A percentile compares a stretch with the other conserved stretches of the same genome.
phyloP scores from a whole-genome alignment of 2,113 vertebrate species.

The Numenius arquata region DNA sequence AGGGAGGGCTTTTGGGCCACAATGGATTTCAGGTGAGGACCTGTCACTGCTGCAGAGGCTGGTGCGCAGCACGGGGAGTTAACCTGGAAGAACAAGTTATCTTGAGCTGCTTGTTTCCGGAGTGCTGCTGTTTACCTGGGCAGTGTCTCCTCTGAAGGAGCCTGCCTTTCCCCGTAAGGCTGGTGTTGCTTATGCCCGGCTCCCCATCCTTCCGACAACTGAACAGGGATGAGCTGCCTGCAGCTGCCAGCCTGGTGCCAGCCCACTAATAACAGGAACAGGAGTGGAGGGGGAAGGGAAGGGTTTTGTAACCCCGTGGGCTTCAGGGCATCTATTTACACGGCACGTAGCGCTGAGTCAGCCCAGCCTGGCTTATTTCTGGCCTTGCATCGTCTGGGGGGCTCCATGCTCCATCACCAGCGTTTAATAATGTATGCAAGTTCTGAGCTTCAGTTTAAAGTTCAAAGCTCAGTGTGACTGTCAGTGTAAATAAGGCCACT shows the following conservation, averaged over 20 bases:
- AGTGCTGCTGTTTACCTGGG: background rate
- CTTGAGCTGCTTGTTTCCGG: background rate
- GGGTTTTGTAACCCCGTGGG: background rate
- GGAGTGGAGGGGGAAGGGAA: background rate
- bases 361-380: background rate
- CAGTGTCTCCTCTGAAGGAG: background rate
- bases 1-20: background rate
- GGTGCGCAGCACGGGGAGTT: background rate
- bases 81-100: background rate
- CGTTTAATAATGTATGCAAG: background rate
- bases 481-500: background rate
- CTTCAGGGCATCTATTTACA: background rate
- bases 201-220: background rate
- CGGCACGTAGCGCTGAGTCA: background rate
- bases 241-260: background rate
- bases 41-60: background rate
- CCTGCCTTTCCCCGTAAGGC: background rate
- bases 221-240: background rate
- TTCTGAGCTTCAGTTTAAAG: background rate
- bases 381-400: fast-evolving
- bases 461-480: background rate
- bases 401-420: fast-evolving
- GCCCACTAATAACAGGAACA: background rate
- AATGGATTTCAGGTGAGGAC: background rate
- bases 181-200: background rate